Conservation (phyloP, 2,113 vertebrate species). For the Gymnocephalus cernua region DNA sequence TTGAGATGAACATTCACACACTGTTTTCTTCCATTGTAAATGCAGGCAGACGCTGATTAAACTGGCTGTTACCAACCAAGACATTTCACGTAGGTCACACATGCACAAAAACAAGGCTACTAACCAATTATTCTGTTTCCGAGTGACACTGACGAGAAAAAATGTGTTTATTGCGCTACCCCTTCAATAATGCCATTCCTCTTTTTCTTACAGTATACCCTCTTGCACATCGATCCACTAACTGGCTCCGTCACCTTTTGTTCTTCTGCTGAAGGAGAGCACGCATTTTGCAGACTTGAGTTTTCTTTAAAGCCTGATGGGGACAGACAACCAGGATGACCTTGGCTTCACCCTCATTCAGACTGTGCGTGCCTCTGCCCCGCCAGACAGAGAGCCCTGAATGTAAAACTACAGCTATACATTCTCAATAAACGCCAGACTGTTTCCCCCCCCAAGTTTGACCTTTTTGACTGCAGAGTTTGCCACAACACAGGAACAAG, state of each 20-base stretch:
- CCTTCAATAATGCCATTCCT: slow-evolving; percentile 47
- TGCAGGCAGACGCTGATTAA: no score
- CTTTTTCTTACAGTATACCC: slow-evolving; percentile 45
- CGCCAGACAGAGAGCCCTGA: slow-evolving; percentile 56
- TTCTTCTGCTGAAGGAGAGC: slow-evolving; percentile 56
- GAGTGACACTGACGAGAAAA: slow-evolving; percentile 32
- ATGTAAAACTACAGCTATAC: slow-evolving; percentile 66
- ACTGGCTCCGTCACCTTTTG: slow-evolving; percentile 58
- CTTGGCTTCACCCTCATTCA: slow-evolving; percentile 69
- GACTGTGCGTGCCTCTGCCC: slow-evolving; percentile 37
- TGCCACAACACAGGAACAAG: slow-evolving; percentile 40
- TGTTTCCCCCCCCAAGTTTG: slow-evolving; percentile 60
- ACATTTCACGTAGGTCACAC: neutral
- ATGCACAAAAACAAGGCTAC: slow-evolving; percentile 21
- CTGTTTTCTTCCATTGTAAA: no score
- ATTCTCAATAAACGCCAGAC: slow-evolving; percentile 66
- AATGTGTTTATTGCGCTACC: slow-evolving; percentile 30
- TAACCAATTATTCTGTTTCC: slow-evolving; percentile 46
- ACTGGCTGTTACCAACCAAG: no score
- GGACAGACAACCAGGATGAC: slow-evolving; percentile 73
- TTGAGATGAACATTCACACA: no score
- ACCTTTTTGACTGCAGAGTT: slow-evolving; percentile 70
- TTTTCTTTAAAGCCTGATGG: slow-evolving; percentile 71
- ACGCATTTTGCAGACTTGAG: slow-evolving; percentile 54
- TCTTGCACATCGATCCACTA: slow-evolving; percentile 67